Evolutionary conservation across 1,140 invertebrate genomes (phyloP), one percentile per base, ranked within the genome.

Genomic region (Drosophila equinoxialis): DNA sequence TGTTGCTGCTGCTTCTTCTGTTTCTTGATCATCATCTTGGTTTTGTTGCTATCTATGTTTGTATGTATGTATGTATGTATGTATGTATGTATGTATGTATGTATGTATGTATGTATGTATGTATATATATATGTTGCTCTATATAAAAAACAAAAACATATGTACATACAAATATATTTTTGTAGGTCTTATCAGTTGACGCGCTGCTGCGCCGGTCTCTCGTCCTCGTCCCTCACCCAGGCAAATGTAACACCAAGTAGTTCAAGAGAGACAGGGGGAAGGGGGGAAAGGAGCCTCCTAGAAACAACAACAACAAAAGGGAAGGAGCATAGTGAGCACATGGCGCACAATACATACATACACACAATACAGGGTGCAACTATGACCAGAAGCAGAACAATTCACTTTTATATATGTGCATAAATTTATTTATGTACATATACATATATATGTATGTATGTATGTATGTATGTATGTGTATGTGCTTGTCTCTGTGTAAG

Each of bases 401-500:
- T 35, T 23, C 14, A 11, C 10, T 13, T 13, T 11, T 17, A 4
- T 20, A 30, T 41, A 13, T 26, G 62, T 37, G 13, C 62, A 63
- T 20, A 4, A 20, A 30, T 23, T 41, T 41, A 6, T 20, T 13
- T 41, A 6, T 14, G 57, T 37, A 20, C 57, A 63, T 20, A 30
- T 30, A 14, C 14, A 30, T 1, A 30, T 6, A 30, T 1, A 30
- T 6, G 17, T 61, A 42, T 20, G 10, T n/a, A 33, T 39, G 6
- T 30, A 68, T 39, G 10, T 67, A 66, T 0, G 23, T 54, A 41
- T 35, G 20, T 23, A 74, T 62, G 67, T 79, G 68, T 79, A 54
- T 11, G 8, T 4, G 8, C 45, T 51, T 51, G 45, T 74, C 64
- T 68, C 66, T 71, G 30, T 58, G 63, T 55, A 57, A 48, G 60